Percentiles rank a stretch among this genome's conserved stretches.
Conservation (phyloP, 2,797 vertebrate genomes). For the Pipistrellus kuhlii region DNA sequence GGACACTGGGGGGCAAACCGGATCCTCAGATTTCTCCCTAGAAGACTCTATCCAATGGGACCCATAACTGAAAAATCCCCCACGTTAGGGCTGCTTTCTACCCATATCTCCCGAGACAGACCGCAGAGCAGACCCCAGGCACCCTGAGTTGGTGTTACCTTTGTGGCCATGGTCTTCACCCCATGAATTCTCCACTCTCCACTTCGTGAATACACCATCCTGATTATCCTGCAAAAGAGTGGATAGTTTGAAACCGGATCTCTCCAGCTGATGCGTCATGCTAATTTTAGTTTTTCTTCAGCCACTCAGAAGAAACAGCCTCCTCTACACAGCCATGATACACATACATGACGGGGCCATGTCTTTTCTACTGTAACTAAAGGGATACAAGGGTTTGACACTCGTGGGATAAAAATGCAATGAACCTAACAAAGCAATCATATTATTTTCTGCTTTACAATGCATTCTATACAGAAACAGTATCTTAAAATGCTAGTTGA, state of each 20-base stretch:
- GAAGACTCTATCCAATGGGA: background rate
- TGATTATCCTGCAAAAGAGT: slow-evolving; percentile 88
- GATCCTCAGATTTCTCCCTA: slow-evolving; percentile 48
- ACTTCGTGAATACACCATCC: slow-evolving; percentile 94
- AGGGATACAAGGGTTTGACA: slow-evolving; percentile 6
- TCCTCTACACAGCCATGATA: background rate
- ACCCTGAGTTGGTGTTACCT: slow-evolving; percentile 85
- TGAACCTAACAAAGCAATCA: slow-evolving; percentile 19
- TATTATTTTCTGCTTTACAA: slow-evolving; percentile 5
- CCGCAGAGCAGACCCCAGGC: background rate
- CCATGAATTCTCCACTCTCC: slow-evolving; percentile 99
- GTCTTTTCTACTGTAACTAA: background rate
- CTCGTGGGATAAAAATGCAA: slow-evolving; percentile 34
- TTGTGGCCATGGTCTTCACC: slow-evolving; percentile 99
- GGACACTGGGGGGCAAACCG: background rate
- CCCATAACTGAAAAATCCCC: slow-evolving; percentile 11
- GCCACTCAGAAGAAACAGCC: slow-evolving; percentile 1
- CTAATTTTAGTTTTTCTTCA: background rate
- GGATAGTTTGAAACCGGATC: background rate
- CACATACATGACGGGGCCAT: background rate
- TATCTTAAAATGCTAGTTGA: slow-evolving; percentile 35
- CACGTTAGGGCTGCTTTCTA: background rate
- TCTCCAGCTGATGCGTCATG: rapidly evolving
- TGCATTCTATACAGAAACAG: slow-evolving; percentile 30
- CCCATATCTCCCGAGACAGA: background rate